Base-by-base conservation (phyloP, 2,888 invertebrate genomes). In the Nephrocerus scutellatus region DNA sequence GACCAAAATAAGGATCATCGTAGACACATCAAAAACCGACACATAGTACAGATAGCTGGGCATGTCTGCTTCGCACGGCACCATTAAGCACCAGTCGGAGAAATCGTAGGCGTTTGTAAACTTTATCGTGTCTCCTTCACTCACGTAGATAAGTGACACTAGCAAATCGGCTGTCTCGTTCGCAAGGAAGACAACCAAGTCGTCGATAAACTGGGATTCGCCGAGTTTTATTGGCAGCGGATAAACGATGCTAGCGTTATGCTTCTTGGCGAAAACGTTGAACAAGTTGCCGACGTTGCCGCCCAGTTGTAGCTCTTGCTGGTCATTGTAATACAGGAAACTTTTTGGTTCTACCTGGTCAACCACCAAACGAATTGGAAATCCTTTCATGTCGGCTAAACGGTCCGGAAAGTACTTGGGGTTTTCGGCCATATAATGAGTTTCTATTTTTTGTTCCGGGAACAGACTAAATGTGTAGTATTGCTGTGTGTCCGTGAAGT, bases 11-110 rank as follows among this genome's bases (percentile, higher is more conserved):
- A 44, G 19, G 9, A 39, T 8, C 3, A 43, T 6, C 3, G 40
- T 36, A 1, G 32, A 15, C 12, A 19, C 24, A 20, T 48, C 39
- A 7, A 48, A 41, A 6, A 53, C 35, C 1, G 44, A 38, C 7
- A 43, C 30, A 30, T 48, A 52, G 8, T 49, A 45, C 10, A 31
- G 12, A 18, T 42, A 44, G 20, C 36, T 41, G 2, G 49, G 48
- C 7, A 52, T 19, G 2, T 36, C 21, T 6, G 46, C 29, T 22
- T 49, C 53, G n/a, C 51, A n/a, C 7, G 35, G 50, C 4, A 50
- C 36, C 46, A 51, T 45, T 1, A 44, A 19, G 26, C 41, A 43
- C 30, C 29, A 32, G 21, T 42, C 21, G 12, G 24, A 15, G 7
- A 2, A 14, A 16, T 44, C 41, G 13, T 41, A 47, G 0, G 33